phyloP scores from a whole-genome alignment of 2,888 invertebrate species.

The Amphipyra tragopoginis region DNA sequence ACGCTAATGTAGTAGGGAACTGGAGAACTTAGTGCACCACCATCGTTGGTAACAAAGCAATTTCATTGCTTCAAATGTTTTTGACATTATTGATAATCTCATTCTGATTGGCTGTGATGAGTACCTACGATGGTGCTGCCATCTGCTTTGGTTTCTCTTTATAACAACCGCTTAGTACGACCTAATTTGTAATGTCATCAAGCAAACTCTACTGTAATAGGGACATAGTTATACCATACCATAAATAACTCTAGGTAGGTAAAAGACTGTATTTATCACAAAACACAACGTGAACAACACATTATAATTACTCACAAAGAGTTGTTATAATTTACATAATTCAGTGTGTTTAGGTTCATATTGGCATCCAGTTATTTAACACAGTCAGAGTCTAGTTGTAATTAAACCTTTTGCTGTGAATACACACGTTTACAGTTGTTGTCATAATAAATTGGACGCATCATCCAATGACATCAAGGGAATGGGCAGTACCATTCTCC shows the following conservation, averaged over 20 bases:
- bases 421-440: conserved; percentile 8
- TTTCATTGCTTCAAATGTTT: too few relatives aligned
- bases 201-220: too few relatives aligned
- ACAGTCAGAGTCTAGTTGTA: conserved; percentile 8
- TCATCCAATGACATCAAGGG: conserved; percentile 1
- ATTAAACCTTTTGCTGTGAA: neutral
- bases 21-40: too few relatives aligned
- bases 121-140: too few relatives aligned
- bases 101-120: too few relatives aligned
- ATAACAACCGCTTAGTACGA: too few relatives aligned
- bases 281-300: neutral
- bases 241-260: neutral
- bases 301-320: conserved; percentile 10
- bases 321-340: conserved; percentile 5
- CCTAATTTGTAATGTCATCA: too few relatives aligned
- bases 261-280: conserved; percentile 11
- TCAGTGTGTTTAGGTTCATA: conserved; percentile 4
- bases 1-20: too few relatives aligned
- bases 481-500: too few relatives aligned
- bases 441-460: conserved; percentile 9
- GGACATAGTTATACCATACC: neutral
- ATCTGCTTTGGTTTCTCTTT: too few relatives aligned
- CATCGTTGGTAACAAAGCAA: too few relatives aligned
- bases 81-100: too few relatives aligned
- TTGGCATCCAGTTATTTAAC: conserved; percentile 10